phyloP scores from a whole-genome alignment of 2,113 vertebrate genomes.

The Paramisgurnus dabryanus region DNA sequence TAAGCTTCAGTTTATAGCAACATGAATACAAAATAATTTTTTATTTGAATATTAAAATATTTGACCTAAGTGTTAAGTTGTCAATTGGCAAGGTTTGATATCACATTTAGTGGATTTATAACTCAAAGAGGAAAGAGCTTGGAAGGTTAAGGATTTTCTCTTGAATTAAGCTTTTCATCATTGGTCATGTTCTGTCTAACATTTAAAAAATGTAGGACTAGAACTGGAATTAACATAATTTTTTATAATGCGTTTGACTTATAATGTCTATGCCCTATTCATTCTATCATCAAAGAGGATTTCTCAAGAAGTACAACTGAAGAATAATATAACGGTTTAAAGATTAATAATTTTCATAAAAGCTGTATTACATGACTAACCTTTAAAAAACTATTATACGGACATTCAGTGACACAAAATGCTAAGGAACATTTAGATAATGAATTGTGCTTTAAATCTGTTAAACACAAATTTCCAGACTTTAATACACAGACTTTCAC shows the following conservation, averaged over 20 bases:
- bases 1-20: no score
- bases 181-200: not conserved
- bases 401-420: no score
- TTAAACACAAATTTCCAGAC: no score
- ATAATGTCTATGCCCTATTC: not conserved
- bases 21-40: no score
- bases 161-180: slow-evolving; percentile 1
- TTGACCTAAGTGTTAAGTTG: no score
- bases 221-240: not conserved
- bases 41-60: no score
- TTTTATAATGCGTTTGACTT: slow-evolving; percentile 9
- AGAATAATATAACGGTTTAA: not conserved
- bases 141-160: slow-evolving; percentile 2
- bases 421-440: no score
- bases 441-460: no score
- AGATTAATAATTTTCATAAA: not conserved
- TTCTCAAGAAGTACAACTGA: not conserved
- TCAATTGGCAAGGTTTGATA: no score
- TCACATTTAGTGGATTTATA: not conserved
- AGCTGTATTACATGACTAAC: not conserved
- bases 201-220: not conserved
- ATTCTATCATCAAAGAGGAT: not conserved
- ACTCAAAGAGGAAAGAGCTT: not conserved
- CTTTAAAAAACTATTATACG: no score
- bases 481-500: no score